Evolutionary conservation across 2,797 vertebrate species (phyloP).

Genomic region (Myripristis murdjan): DNA sequence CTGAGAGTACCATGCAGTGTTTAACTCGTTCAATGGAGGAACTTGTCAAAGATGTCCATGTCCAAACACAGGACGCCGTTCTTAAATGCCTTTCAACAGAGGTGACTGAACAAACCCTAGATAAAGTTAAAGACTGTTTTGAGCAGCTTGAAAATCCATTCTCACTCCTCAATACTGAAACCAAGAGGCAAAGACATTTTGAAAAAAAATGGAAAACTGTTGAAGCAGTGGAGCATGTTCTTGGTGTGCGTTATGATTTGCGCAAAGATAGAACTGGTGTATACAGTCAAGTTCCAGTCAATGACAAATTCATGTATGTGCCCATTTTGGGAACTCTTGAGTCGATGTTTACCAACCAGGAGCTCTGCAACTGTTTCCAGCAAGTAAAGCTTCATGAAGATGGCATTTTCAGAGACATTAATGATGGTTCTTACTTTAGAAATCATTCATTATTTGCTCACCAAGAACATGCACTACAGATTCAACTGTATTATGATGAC

Average conservation of each 20-base stretch:
- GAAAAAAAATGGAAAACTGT: constrained; percentile 31
- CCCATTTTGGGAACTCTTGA: constrained; percentile 36
- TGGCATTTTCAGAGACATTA: constrained; percentile 25
- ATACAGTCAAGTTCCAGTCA: constrained; percentile 40
- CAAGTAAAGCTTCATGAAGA: constrained; percentile 30
- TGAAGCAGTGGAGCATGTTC: constrained; percentile 29
- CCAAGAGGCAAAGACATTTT: constrained; percentile 25
- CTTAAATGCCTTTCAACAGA: constrained; percentile 26
- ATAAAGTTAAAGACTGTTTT: constrained; percentile 44
- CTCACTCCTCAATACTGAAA: constrained; percentile 27
- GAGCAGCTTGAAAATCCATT: no score
- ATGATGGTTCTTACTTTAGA: constrained; percentile 37
- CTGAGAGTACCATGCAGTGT: constrained; percentile 43
- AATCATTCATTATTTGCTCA: constrained; percentile 30
- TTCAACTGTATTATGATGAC: constrained; percentile 29
- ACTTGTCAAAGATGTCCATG: constrained; percentile 38
- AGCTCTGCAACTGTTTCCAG: constrained; percentile 26
- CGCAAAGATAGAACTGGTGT: constrained; percentile 11
- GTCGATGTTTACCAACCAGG: constrained; percentile 34
- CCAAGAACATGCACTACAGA: constrained; percentile 18
- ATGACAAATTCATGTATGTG: constrained; percentile 37
- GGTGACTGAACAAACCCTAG: background rate
- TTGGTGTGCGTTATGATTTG: constrained; percentile 35
- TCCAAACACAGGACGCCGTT: constrained; percentile 30
- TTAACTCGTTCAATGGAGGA: constrained; percentile 52